Percentiles rank a stretch among this genome's conserved stretches.
Conservation (phyloP, 53 echinoderm and acorn worm genomes). For the Holothuria scabra region DNA sequence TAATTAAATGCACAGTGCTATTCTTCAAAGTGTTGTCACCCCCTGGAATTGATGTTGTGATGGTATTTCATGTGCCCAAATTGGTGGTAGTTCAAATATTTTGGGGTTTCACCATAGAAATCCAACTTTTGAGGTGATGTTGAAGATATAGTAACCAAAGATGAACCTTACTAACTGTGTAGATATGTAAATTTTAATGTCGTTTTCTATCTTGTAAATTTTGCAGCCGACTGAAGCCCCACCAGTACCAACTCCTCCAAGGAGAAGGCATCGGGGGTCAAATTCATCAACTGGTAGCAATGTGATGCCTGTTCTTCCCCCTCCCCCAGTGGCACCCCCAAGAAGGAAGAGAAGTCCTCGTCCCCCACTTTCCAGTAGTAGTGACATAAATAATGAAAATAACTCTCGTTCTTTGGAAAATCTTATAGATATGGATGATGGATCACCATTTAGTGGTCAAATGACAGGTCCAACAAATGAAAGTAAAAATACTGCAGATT, state of each 20-base stretch:
- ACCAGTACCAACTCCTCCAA: conserved; percentile 10
- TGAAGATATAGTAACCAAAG: too few relatives aligned
- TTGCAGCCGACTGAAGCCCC: background rate
- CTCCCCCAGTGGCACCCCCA: conserved; percentile 21
- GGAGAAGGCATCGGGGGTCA: background rate
- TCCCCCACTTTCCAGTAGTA: background rate
- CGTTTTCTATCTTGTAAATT: background rate
- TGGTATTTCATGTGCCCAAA: too few relatives aligned
- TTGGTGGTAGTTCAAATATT: too few relatives aligned
- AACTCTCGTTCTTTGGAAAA: conserved; percentile 23
- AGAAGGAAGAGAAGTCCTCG: conserved; percentile 1
- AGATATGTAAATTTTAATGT: too few relatives aligned
- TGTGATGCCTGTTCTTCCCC: conserved; percentile 15
- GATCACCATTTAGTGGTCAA: background rate
- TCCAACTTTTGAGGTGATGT: too few relatives aligned
- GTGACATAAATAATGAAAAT: background rate
- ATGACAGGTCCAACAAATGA: background rate
- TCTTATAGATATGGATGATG: conserved; percentile 26
- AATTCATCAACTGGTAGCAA: background rate
- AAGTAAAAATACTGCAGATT: background rate
- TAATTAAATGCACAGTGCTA: too few relatives aligned
- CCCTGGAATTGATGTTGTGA: too few relatives aligned
- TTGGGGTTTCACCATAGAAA: too few relatives aligned
- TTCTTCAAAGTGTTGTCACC: too few relatives aligned
- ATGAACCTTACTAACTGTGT: too few relatives aligned